Conservation (phyloP, 2,797 vertebrate species). For the Anableps anableps region DNA sequence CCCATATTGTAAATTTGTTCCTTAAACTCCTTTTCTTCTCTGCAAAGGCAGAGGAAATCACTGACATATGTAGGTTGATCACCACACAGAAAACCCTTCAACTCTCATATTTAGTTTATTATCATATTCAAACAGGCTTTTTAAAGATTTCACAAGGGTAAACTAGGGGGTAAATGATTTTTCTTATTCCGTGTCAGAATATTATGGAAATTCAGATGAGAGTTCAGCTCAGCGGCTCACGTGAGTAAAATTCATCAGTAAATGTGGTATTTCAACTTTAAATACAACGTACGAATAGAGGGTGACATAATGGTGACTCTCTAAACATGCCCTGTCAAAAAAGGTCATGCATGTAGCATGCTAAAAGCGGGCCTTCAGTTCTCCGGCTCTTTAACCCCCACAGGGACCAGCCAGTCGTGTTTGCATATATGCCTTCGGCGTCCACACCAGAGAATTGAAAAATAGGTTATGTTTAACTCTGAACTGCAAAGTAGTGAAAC, state of each 20-base stretch:
- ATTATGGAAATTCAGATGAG: conserved; percentile 25
- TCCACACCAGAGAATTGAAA: neutral
- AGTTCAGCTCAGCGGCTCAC: conserved; percentile 26
- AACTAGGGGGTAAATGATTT: conserved; percentile 17
- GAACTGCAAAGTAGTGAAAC: conserved; percentile 13
- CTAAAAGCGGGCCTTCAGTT: conserved; percentile 1
- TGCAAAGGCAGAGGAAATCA: conserved; percentile 25
- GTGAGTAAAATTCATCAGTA: conserved; percentile 27
- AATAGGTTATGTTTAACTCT: conserved; percentile 27
- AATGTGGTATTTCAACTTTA: conserved; percentile 32
- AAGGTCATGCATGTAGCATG: conserved; percentile 7
- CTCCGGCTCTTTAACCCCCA: conserved; percentile 17
- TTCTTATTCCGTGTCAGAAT: conserved; percentile 46
- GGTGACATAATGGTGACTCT: conserved; percentile 1
- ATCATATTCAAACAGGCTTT: neutral
- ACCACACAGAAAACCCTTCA: neutral
- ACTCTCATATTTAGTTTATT: conserved; percentile 5
- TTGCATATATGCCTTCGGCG: conserved; percentile 18
- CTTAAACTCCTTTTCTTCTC: conserved; percentile 8
- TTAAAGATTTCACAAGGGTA: conserved; percentile 29
- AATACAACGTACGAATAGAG: conserved; percentile 20
- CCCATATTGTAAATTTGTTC: conserved; percentile 29
- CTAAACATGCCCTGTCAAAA: neutral
- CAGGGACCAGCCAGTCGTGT: conserved; percentile 9
- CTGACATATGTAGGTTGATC: conserved; percentile 26